Evolutionary conservation across 2,113 vertebrate species (phyloP).

Genomic region (Phycodurus eques): DNA sequence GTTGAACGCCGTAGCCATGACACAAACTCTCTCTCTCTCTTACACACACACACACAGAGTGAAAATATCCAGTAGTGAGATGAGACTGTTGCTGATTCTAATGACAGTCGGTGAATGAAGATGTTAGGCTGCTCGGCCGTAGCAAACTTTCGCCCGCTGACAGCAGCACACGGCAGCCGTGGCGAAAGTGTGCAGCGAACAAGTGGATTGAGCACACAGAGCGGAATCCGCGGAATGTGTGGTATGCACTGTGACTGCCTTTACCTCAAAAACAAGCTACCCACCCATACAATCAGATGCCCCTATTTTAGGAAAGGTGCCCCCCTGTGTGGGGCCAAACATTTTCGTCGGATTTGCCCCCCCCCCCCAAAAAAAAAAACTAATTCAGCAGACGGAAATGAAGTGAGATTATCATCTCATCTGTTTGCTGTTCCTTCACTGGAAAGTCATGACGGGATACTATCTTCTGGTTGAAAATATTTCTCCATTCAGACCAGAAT

Average conservation of each 20-base stretch:
- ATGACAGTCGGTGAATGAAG: constrained; percentile 53
- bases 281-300: too few relatives aligned
- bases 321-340: too few relatives aligned
- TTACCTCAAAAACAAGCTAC: neutral
- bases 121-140: constrained; percentile 45
- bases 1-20: too few relatives aligned
- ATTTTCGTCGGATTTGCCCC: too few relatives aligned
- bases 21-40: neutral
- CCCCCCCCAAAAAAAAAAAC: too few relatives aligned
- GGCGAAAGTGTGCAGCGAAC: neutral
- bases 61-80: constrained; percentile 20
- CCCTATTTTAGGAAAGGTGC: too few relatives aligned
- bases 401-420: neutral
- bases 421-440: neutral
- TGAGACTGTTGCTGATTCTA: constrained; percentile 39
- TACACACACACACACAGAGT: constrained; percentile 11
- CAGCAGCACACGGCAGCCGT: constrained; percentile 12
- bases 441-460: neutral
- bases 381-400: neutral
- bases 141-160: constrained; percentile 25
- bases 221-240: constrained; percentile 10
- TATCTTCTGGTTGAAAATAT: neutral
- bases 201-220: neutral
- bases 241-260: constrained; percentile 3
- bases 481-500: neutral